Evolutionary conservation across 2,797 vertebrate species (phyloP).

Genomic region (Coregonus suidteri): DNA sequence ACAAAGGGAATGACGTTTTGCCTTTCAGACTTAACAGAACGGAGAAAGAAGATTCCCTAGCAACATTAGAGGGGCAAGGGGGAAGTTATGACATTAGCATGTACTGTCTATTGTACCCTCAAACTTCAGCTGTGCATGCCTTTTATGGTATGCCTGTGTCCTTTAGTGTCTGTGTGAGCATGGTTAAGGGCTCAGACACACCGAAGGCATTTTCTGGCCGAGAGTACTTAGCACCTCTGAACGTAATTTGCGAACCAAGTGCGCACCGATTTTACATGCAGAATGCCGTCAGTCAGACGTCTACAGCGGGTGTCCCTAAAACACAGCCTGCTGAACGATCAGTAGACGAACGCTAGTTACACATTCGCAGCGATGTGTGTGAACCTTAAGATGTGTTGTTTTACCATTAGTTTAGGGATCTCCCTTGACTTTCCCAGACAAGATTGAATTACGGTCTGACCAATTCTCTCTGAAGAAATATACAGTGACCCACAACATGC

Average conservation of each 20-base stretch:
- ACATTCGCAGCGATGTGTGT: no score
- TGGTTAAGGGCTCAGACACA: no score
- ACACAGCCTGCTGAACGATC: no score
- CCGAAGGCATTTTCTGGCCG: no score
- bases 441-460: background rate
- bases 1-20: background rate
- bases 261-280: no score
- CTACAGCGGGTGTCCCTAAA: no score
- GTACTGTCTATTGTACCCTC: background rate
- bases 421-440: background rate
- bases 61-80: background rate
- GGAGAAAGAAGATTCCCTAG: background rate
- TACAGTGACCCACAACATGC: background rate
- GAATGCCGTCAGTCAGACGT: no score
- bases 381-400: background rate
- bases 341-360: no score
- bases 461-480: conserved; percentile 7
- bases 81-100: background rate
- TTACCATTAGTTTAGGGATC: background rate
- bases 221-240: no score
- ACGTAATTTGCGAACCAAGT: no score
- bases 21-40: background rate
- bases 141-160: background rate
- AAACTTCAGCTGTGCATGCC: background rate
- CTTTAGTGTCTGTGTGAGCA: background rate